phyloP scores from a whole-genome alignment of 1,140 invertebrate genomes.

The Luehdorfia chinensis region DNA sequence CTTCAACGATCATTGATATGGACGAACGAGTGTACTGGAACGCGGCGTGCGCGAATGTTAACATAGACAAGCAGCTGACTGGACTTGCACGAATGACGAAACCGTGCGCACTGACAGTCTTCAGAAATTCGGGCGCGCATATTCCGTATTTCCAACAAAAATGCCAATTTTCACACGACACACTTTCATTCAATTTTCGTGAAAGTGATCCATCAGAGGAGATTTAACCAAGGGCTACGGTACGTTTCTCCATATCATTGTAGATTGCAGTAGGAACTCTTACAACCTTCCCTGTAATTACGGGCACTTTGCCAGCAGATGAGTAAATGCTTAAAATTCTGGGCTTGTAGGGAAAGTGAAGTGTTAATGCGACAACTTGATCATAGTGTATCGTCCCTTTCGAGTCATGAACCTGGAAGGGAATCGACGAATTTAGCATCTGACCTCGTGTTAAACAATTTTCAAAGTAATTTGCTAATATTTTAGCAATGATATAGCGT shows the following conservation, averaged over 20 bases:
- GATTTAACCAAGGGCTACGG: conserved; percentile 49
- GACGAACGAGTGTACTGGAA: conserved; percentile 37
- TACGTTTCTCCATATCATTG: conserved; percentile 49
- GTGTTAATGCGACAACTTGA: conserved; percentile 70
- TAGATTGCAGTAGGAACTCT: conserved; percentile 33
- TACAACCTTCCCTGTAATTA: conserved; percentile 63
- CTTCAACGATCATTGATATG: conserved; percentile 32
- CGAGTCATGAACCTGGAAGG: conserved; percentile 45
- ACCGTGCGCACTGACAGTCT: conserved; percentile 35
- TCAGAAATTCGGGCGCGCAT: conserved; percentile 33
- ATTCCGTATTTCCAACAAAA: conserved; percentile 43
- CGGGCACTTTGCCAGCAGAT: conserved; percentile 61
- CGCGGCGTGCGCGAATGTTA: conserved; percentile 34
- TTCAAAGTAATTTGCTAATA: conserved; percentile 32
- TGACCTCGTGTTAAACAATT: conserved; percentile 29
- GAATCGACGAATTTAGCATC: conserved; percentile 38
- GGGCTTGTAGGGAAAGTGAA: conserved; percentile 65
- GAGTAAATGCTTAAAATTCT: conserved; percentile 70
- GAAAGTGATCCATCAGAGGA: conserved; percentile 68
- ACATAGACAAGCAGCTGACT: conserved; percentile 46
- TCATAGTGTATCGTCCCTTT: conserved; percentile 54
- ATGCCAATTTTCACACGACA: conserved; percentile 57
- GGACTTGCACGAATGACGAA: conserved; percentile 30
- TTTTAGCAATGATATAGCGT: conserved; percentile 20
- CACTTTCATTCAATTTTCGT: conserved; percentile 68